Percentiles rank a stretch among this genome's conserved stretches.
These are phyloP conservation scores for Spodoptera picta DNA, from an alignment of 2,888 invertebrate genomes.

Conservation along the genomic window DNA sequence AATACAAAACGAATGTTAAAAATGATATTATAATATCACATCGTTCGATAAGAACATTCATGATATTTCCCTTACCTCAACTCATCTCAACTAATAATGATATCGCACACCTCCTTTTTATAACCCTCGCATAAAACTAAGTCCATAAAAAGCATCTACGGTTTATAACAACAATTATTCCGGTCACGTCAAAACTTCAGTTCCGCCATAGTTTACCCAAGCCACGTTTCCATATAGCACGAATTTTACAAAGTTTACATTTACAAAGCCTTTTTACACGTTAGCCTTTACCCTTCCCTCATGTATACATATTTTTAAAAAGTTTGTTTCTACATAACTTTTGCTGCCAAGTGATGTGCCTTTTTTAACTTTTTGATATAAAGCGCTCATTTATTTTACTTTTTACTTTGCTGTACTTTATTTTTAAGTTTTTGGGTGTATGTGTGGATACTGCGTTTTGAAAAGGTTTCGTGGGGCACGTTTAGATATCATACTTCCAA, in stretches of 20 bases:
- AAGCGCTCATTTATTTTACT: no score
- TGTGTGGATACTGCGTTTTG: no score
- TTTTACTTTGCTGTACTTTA: no score
- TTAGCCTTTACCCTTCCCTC: conserved; percentile 24
- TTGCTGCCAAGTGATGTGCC: conserved; percentile 14
- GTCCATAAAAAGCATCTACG: conserved; percentile 31
- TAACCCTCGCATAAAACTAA: conserved; percentile 6
- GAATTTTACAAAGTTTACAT: conserved; percentile 34
- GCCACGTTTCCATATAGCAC: conserved; percentile 13
- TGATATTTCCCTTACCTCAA: no score
- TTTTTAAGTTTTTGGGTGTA: no score
- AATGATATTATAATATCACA: no score
- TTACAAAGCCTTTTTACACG: conserved; percentile 37
- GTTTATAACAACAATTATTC: conserved; percentile 24
- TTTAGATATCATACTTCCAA: no score
- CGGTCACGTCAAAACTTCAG: conserved; percentile 31
- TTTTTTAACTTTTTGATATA: conserved; percentile 5
- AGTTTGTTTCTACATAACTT: conserved; percentile 33
- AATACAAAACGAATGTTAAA: no score
- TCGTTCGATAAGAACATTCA: no score
- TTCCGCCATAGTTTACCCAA: conserved; percentile 22
- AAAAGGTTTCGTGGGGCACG: no score
- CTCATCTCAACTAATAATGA: no score
- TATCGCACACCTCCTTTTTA: no score
- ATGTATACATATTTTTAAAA: conserved; percentile 33